Percentiles rank a stretch among this genome's conserved stretches.
Conservation (phyloP, 2,113 vertebrate genomes). For the Proteles cristata region DNA sequence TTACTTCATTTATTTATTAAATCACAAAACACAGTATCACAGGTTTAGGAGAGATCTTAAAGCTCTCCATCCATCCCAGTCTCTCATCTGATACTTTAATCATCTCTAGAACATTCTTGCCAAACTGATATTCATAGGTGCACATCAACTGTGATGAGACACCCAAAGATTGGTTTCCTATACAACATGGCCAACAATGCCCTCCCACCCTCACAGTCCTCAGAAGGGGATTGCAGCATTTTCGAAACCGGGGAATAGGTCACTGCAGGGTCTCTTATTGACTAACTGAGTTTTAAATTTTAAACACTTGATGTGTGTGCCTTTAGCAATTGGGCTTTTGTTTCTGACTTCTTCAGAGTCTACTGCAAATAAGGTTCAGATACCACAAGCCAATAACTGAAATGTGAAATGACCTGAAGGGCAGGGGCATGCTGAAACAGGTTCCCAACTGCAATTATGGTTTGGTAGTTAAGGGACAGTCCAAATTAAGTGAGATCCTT, state of each 20-base stretch:
- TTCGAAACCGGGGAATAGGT: background rate
- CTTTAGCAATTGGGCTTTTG: background rate
- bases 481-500: background rate
- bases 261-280: background rate
- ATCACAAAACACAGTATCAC: background rate
- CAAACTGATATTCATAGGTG: background rate
- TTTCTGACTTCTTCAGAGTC: background rate
- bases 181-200: background rate
- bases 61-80: background rate
- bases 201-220: background rate
- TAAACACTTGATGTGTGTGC: background rate
- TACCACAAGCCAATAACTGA: background rate
- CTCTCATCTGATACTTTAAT: background rate
- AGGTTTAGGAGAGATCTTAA: background rate
- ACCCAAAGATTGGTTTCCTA: background rate
- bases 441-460: background rate
- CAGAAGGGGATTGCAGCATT: background rate
- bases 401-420: background rate
- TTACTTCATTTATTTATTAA: constrained; percentile 38
- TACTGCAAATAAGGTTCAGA: background rate
- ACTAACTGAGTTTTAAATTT: constrained; percentile 12
- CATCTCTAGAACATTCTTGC: background rate
- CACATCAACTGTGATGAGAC: background rate
- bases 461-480: background rate
- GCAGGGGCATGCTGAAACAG: background rate